Conservation (phyloP, 2,888 invertebrate genomes). For the Danaus chrysippus region DNA sequence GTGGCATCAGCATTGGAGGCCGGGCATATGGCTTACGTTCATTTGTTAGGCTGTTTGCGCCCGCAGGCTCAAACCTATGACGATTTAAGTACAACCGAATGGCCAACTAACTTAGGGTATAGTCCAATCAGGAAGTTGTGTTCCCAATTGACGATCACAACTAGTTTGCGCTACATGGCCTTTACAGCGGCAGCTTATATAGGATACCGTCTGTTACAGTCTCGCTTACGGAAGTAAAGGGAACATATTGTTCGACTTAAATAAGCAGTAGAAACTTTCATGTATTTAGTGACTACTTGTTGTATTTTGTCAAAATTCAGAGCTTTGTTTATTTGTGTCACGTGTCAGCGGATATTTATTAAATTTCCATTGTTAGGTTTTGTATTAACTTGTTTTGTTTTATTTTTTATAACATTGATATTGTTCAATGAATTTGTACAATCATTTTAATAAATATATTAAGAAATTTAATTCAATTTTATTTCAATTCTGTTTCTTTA, state of each 20-base stretch:
- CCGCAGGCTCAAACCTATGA: slow-evolving; percentile 67
- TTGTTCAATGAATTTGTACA: too few relatives aligned
- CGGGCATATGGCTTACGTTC: slow-evolving; percentile 62
- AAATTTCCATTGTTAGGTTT: too few relatives aligned
- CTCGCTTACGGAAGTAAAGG: slow-evolving; percentile 8
- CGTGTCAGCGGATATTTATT: too few relatives aligned
- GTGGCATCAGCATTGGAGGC: slow-evolving; percentile 64
- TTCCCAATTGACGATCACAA: slow-evolving; percentile 47
- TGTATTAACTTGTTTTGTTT: too few relatives aligned
- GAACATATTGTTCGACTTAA: neutral
- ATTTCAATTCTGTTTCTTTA: too few relatives aligned
- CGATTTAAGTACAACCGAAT: slow-evolving; percentile 45
- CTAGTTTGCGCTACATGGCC: slow-evolving; percentile 40
- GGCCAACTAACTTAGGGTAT: slow-evolving; percentile 44
- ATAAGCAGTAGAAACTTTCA: neutral
- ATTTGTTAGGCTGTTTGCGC: slow-evolving; percentile 54
- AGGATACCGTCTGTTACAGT: slow-evolving; percentile 41
- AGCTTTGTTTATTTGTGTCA: too few relatives aligned
- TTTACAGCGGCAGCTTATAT: slow-evolving; percentile 42
- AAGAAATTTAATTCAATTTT: too few relatives aligned
- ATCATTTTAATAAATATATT: too few relatives aligned
- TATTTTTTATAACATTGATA: too few relatives aligned
- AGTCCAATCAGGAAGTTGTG: slow-evolving; percentile 41
- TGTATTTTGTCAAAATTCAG: too few relatives aligned
- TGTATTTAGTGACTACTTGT: too few relatives aligned